phyloP scores from a whole-genome alignment of 2,113 vertebrate species.

The Charadrius vociferus region DNA sequence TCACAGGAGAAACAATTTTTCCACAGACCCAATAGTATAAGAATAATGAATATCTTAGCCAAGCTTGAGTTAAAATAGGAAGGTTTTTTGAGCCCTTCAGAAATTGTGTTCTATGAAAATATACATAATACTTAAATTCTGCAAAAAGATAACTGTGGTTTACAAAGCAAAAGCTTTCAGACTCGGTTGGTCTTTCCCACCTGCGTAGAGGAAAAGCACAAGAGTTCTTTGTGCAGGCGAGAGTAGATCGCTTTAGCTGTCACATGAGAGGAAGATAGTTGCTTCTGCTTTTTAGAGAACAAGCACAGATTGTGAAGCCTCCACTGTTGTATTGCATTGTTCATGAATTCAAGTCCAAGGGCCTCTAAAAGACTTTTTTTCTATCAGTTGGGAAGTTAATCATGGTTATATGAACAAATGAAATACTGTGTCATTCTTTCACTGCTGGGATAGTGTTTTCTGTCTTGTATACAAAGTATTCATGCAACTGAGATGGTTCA shows the following conservation, averaged over 20 bases:
- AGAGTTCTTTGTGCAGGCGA: slow-evolving; percentile 71
- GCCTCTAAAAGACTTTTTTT: slow-evolving; percentile 31
- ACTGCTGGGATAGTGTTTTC: neutral
- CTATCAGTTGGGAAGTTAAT: slow-evolving; percentile 44
- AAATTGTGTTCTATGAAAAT: neutral
- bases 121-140: neutral
- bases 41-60: neutral
- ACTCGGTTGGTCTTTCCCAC: slow-evolving; percentile 59
- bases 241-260: slow-evolving; percentile 69
- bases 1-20: neutral
- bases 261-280: slow-evolving; percentile 72
- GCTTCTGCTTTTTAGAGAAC: slow-evolving; percentile 64
- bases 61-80: neutral
- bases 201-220: slow-evolving; percentile 62
- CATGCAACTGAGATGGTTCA: neutral
- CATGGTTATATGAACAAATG: slow-evolving; percentile 12
- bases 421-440: slow-evolving; percentile 33
- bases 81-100: neutral
- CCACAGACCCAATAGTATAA: neutral
- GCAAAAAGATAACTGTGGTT: neutral
- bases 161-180: slow-evolving; percentile 47
- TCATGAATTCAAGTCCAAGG: slow-evolving; percentile 26
- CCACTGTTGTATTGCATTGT: slow-evolving; percentile 35
- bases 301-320: slow-evolving; percentile 53
- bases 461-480: neutral